Evolutionary conservation across 2,888 invertebrate genomes (phyloP), one percentile per base, ranked within the genome.

Genomic region (Rhaphigaster nebulosa): DNA sequence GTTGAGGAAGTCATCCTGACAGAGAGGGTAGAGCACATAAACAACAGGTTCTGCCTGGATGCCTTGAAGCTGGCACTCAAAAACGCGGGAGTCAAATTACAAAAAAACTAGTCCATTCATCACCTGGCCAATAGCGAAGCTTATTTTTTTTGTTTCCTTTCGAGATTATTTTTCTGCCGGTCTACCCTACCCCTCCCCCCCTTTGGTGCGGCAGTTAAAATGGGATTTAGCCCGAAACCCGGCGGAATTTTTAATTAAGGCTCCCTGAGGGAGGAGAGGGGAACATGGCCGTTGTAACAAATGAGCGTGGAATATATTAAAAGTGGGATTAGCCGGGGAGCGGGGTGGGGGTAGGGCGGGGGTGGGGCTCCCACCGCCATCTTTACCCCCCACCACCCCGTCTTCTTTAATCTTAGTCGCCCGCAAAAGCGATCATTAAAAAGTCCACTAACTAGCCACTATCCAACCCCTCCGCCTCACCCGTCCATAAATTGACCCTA

Each of bases 191-290:
- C 88, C 60, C 56, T 87, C 87, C 18, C 50, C 4, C 87, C 34
- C 34, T 18, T 12, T 60, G 54, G 56, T 52, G 60, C 38, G 88
- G 56, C 88, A 88, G 89, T 89, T 89, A 89, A 89, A 89, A 89
- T 89, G 65, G 89, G 89, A 80, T 76, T 89, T 89, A 76, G 89
- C 89, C 50, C 60, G 89, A 65, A 89, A 89, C 89, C 80, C 60
- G 70, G 80, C 60, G 80, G 89, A 89, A 89, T 89, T 89, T 89
- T 89, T 89, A 89, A 89, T 89, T 89, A 89, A 89, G 80, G 76
- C 89, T 52, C 50, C 88, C 89, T 38, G 70, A 50, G 70, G 70
- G 65, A 45, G 60, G 38, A 34, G 60, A 56, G 76, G 89, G 89
- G 89, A 80, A 80, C 76, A 80, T 70, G 89, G 80, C 91, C 88